A percentile compares a stretch with the other conserved stretches of the same genome.
Conservation (phyloP, 2,888 invertebrate genomes). For the Bombylius major region DNA sequence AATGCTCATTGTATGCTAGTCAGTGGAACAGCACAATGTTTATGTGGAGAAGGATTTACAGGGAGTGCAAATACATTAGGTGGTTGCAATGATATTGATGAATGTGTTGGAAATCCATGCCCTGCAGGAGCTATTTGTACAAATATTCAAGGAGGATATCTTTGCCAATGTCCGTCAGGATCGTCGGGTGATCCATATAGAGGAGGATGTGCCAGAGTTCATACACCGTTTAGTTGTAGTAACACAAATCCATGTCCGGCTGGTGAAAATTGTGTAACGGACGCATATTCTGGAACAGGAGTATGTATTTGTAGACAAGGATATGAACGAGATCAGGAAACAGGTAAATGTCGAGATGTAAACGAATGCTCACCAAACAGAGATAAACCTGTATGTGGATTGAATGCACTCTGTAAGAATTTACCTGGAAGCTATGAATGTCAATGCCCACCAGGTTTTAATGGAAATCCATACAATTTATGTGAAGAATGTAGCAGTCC, state of each 20-base stretch:
- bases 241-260: slow-evolving; percentile 63
- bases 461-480: slow-evolving; percentile 77
- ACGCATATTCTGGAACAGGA: slow-evolving; percentile 57
- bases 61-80: slow-evolving; percentile 44
- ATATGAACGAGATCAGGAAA: slow-evolving; percentile 61
- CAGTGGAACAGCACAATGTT: slow-evolving; percentile 70
- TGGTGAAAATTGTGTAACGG: slow-evolving; percentile 75
- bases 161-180: slow-evolving; percentile 78
- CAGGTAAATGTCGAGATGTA: slow-evolving; percentile 67
- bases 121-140: slow-evolving; percentile 74
- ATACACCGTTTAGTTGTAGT: slow-evolving; percentile 56
- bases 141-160: slow-evolving; percentile 74
- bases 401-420: slow-evolving; percentile 84
- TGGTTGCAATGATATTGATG: slow-evolving; percentile 80
- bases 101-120: slow-evolving; percentile 73
- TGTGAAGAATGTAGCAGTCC: slow-evolving; percentile 76
- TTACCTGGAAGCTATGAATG: slow-evolving; percentile 88
- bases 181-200: slow-evolving; percentile 68
- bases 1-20: slow-evolving; percentile 82
- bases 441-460: slow-evolving; percentile 75
- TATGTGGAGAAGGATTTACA: slow-evolving; percentile 70
- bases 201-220: slow-evolving; percentile 58
- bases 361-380: slow-evolving; percentile 69
- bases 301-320: slow-evolving; percentile 86
- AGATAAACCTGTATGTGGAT: slow-evolving; percentile 70